phyloP scores from a whole-genome alignment of 2,888 invertebrate genomes.

The Pterostichus madidus region DNA sequence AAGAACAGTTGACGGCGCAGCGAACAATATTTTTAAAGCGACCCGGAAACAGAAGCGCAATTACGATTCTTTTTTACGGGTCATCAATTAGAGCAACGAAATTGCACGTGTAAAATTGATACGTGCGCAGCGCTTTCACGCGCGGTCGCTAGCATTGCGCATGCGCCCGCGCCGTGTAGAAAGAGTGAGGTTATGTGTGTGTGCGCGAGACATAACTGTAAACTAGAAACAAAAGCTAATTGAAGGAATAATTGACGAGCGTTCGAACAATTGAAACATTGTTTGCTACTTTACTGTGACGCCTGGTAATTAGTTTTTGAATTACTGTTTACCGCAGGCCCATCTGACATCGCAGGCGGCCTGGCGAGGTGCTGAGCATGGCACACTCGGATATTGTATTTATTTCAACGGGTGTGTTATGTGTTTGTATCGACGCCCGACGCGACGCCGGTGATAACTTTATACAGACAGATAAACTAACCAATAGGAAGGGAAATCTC shows the following conservation, averaged over 20 bases:
- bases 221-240: conserved; percentile 69
- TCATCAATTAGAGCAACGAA: conserved; percentile 64
- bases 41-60: conserved; percentile 60
- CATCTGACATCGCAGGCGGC: conserved; percentile 63
- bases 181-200: conserved; percentile 40
- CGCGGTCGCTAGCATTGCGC: background rate
- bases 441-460: background rate
- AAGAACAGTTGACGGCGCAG: conserved; percentile 3
- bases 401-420: conserved; percentile 29
- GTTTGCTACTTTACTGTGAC: conserved; percentile 69
- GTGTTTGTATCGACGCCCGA: background rate
- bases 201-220: conserved; percentile 63
- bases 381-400: conserved; percentile 34
- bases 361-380: background rate
- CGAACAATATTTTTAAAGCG: conserved; percentile 54
- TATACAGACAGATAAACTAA: too few species aligned
- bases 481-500: too few species aligned
- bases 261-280: conserved; percentile 69
- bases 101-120: conserved; percentile 64
- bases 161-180: background rate
- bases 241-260: conserved; percentile 69
- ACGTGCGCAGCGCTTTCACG: conserved; percentile 56
- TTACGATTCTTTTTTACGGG: conserved; percentile 64
- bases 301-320: conserved; percentile 67
- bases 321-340: conserved; percentile 66